Evolutionary conservation across 2,113 vertebrate species (phyloP).

Genomic region (Erpornis zantholeuca): DNA sequence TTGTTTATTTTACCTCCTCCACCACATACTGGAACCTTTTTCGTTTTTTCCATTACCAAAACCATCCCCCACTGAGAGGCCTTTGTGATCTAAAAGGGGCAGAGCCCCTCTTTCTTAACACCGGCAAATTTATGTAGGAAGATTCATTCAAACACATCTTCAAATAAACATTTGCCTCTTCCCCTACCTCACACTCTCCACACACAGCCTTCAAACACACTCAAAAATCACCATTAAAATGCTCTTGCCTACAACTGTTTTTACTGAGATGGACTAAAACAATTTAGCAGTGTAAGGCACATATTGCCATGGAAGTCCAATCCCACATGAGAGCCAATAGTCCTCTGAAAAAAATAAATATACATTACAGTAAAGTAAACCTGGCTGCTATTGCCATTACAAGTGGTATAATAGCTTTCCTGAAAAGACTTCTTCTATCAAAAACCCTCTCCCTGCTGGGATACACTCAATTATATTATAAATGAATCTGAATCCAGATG

Average conservation of each 20-base stretch:
- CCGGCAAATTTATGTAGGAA: conserved; percentile 50
- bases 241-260: not conserved
- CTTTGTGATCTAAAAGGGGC: conserved; percentile 66
- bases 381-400: not conserved
- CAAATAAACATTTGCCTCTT: conserved; percentile 58
- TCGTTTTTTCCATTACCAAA: conserved; percentile 76
- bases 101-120: conserved; percentile 2
- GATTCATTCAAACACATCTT: conserved; percentile 60
- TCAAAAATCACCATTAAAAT: conserved; percentile 15
- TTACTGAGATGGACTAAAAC: conserved; percentile 27
- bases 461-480: not conserved
- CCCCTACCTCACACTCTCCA: not conserved
- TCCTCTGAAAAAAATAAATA: conserved; percentile 17
- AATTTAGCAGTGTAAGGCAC: not conserved
- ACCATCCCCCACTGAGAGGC: conserved; percentile 57
- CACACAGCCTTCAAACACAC: conserved; percentile 6
- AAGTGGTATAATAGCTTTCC: not conserved
- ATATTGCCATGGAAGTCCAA: not conserved
- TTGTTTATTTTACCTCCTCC: conserved; percentile 92
- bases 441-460: not conserved
- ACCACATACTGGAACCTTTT: conserved; percentile 87
- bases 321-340: not conserved
- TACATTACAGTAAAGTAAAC: not conserved
- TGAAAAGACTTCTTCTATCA: not conserved
- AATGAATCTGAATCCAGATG: conserved; percentile 21